phyloP scores from a whole-genome alignment of 2,888 invertebrate species.

The Enoplolaimus lenunculus region DNA sequence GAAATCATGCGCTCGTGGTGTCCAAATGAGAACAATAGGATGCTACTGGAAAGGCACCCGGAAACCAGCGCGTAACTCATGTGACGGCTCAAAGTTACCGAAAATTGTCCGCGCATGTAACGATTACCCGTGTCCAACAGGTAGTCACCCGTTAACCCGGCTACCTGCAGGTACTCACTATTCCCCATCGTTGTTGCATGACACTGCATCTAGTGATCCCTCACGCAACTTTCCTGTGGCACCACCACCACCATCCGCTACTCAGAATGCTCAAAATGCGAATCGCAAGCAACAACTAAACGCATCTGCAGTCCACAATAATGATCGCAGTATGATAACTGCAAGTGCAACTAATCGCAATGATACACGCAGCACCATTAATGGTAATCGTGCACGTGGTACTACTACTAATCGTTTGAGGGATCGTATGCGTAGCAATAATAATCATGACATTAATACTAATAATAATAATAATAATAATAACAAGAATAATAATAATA shows the following conservation, averaged over 20 bases:
- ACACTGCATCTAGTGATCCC: too few relatives aligned
- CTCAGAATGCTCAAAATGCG: too few relatives aligned
- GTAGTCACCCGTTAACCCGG: too few relatives aligned
- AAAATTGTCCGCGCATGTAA: constrained; percentile 62
- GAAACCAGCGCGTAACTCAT: constrained; percentile 68
- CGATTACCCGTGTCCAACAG: constrained; percentile 34
- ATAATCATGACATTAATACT: background rate
- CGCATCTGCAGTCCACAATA: too few relatives aligned
- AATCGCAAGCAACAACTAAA: too few relatives aligned
- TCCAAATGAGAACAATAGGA: constrained; percentile 70
- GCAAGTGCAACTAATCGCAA: background rate
- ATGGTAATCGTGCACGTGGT: too few relatives aligned
- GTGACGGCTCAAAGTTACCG: constrained; percentile 61
- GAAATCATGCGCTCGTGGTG: constrained; percentile 67
- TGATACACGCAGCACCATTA: too few relatives aligned
- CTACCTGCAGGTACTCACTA: background rate
- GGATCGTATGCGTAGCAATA: too few relatives aligned
- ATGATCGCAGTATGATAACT: too few relatives aligned
- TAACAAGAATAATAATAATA: background rate
- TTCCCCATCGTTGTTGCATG: too few relatives aligned
- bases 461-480: background rate
- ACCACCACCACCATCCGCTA: background rate
- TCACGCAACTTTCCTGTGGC: too few relatives aligned
- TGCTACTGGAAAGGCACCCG: constrained; percentile 81
- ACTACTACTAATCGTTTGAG: background rate